A percentile compares a stretch with the other conserved stretches of the same genome.
Conservation (phyloP, 2,113 vertebrate species). For the Heterochromis multidens region DNA sequence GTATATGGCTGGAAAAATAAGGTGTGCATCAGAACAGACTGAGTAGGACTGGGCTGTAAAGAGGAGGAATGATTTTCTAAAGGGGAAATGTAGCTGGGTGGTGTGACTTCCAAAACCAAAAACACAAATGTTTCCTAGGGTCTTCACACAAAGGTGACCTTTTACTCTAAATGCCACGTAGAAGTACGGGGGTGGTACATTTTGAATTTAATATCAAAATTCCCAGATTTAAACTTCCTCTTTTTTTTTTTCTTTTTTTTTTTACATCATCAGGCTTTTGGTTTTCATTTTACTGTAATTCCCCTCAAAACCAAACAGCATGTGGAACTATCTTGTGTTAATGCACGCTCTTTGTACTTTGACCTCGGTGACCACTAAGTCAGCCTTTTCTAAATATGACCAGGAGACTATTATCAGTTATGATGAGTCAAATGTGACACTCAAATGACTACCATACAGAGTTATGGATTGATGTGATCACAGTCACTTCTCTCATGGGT, state of each 20-base stretch:
- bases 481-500: neutral
- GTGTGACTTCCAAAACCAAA: neutral
- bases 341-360: neutral
- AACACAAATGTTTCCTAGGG: fast-evolving
- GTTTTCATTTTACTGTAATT: neutral
- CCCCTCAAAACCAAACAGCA: neutral
- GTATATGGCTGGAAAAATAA: neutral
- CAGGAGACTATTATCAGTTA: neutral
- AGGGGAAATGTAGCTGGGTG: neutral
- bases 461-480: neutral
- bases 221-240: neutral
- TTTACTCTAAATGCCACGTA: neutral
- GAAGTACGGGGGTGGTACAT: neutral
- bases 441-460: neutral
- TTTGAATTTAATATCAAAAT: neutral
- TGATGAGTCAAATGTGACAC: neutral
- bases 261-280: neutral
- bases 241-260: neutral
- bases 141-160: neutral
- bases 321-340: neutral
- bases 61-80: neutral
- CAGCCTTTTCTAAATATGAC: neutral
- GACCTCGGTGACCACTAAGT: neutral
- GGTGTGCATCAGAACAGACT: neutral
- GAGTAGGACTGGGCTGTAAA: neutral